Evolutionary conservation across 2,888 invertebrate genomes (phyloP).

Genomic region (Aethes cnicana): DNA sequence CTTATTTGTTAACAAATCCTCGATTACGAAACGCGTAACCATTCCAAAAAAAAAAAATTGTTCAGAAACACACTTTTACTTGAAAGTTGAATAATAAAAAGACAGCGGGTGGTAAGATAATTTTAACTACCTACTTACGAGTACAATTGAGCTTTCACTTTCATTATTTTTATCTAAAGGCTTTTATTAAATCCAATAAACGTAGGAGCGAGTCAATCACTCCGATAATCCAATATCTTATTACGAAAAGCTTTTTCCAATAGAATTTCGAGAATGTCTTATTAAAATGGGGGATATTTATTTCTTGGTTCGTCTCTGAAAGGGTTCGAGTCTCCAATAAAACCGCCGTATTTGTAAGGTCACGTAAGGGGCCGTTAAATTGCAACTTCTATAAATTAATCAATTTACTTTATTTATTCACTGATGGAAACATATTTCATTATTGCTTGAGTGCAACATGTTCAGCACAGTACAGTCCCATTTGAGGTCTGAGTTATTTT

Average conservation of each 20-base stretch:
- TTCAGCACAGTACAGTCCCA: too few relatives aligned
- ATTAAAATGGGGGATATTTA: slow-evolving; percentile 39
- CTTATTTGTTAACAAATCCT: background rate
- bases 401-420: too few relatives aligned
- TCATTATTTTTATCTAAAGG: slow-evolving; percentile 10
- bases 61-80: slow-evolving; percentile 18
- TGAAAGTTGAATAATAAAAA: slow-evolving; percentile 14
- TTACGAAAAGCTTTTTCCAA: slow-evolving; percentile 33
- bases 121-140: slow-evolving; percentile 19
- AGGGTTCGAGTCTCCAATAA: slow-evolving; percentile 20
- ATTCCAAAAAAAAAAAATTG: background rate
- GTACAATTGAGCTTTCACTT: slow-evolving; percentile 19
- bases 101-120: slow-evolving; percentile 2
- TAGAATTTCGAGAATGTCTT: slow-evolving; percentile 38
- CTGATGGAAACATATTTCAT: too few relatives aligned
- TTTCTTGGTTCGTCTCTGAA: slow-evolving; percentile 31
- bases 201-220: slow-evolving; percentile 22
- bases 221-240: slow-evolving; percentile 14
- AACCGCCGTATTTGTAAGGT: slow-evolving; percentile 16
- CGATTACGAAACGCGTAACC: too few relatives aligned
- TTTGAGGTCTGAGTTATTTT: too few relatives aligned
- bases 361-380: slow-evolving; percentile 6
- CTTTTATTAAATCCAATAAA: slow-evolving; percentile 4
- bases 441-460: too few relatives aligned
- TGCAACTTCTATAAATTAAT: too few relatives aligned